Evolutionary conservation across 2,113 vertebrate genomes (phyloP).

Genomic region (Marmota flaviventris): DNA sequence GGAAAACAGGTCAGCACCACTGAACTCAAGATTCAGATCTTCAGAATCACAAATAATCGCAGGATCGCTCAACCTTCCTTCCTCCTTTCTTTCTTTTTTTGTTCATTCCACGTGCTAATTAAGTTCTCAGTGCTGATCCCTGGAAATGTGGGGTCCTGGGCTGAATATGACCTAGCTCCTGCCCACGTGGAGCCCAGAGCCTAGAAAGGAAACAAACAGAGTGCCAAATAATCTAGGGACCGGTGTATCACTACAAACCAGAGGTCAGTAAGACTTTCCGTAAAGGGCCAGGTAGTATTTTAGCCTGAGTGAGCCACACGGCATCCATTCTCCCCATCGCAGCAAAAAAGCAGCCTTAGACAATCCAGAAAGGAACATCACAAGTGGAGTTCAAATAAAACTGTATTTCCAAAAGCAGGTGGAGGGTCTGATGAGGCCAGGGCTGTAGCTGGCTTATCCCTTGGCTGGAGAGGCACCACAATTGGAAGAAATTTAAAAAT

Average conservation of each 20-base stretch:
- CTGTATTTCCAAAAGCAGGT: slow-evolving; percentile 25
- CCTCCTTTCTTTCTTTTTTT: background rate
- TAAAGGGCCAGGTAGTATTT: background rate
- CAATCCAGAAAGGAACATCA: background rate
- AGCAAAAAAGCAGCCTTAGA: background rate
- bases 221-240: background rate
- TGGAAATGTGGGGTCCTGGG: background rate
- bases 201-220: background rate
- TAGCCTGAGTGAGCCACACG: background rate
- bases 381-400: background rate
- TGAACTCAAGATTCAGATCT: background rate
- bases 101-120: slow-evolving; percentile 74
- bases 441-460: background rate
- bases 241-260: background rate
- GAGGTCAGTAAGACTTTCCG: background rate
- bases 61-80: background rate
- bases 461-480: too few relatives aligned
- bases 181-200: background rate
- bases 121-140: background rate
- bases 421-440: background rate
- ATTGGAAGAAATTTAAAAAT: too few relatives aligned
- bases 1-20: background rate
- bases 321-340: background rate
- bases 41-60: background rate
- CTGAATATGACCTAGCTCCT: background rate